Conservation (phyloP, 2,888 invertebrate species). For the Rhogogaster chlorosoma region DNA sequence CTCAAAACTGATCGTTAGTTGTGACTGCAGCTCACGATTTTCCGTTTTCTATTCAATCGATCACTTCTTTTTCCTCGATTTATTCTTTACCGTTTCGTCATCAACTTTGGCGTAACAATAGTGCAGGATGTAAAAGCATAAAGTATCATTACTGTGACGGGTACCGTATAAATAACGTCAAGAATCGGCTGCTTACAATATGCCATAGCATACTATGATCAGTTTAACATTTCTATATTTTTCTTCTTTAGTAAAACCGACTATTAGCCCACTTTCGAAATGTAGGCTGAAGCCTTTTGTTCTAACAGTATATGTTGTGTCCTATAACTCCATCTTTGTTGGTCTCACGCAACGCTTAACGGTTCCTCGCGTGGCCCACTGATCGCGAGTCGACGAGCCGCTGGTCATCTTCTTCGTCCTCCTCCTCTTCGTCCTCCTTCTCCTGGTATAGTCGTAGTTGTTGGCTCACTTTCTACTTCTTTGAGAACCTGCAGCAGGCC, state of each 20-base stretch:
- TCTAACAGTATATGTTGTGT: conserved; percentile 42
- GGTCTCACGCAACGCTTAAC: conserved; percentile 36
- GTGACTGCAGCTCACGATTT: not conserved
- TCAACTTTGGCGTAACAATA: not conserved
- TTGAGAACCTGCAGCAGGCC: not conserved
- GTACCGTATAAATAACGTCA: not conserved
- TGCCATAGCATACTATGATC: not conserved
- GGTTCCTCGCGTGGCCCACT: conserved; percentile 53
- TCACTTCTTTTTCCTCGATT: not conserved
- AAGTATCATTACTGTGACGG: not conserved
- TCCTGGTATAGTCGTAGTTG: not conserved
- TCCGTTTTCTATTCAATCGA: not conserved
- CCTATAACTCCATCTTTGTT: conserved; percentile 53
- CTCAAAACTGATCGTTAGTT: conserved; percentile 33
- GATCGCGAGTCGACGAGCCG: conserved; percentile 34
- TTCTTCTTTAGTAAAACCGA: not conserved
- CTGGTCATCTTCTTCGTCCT: conserved; percentile 45
- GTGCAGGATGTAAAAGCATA: not conserved
- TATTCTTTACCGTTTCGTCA: not conserved
- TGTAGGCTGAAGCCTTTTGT: conserved; percentile 37
- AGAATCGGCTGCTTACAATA: not conserved
- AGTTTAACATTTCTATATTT: not conserved
- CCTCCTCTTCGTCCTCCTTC: conserved; percentile 47
- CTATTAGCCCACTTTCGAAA: not conserved
- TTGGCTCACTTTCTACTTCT: conserved; percentile 49